Percentiles rank a stretch among this genome's conserved stretches.
phyloP scores from a whole-genome alignment of 2,888 invertebrate species.

The Xestia xanthographa region DNA sequence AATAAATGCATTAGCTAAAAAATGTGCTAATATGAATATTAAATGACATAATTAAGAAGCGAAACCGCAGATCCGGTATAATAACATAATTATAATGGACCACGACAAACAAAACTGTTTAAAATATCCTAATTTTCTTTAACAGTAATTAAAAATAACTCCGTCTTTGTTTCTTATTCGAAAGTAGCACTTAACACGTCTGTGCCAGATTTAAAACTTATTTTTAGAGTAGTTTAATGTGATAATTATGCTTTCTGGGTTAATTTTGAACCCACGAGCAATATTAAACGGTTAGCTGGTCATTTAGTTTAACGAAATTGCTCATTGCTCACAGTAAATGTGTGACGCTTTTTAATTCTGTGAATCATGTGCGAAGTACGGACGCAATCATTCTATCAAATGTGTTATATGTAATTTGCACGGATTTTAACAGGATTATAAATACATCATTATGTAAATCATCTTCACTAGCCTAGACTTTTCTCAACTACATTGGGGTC shows the following conservation, averaged over 20 bases:
- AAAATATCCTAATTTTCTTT: neutral
- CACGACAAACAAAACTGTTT: neutral
- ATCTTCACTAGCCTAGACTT: too few relatives aligned
- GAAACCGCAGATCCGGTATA: neutral
- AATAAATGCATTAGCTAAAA: neutral
- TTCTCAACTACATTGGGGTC: too few relatives aligned
- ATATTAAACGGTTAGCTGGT: conserved; percentile 57
- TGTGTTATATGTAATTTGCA: too few relatives aligned
- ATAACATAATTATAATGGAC: conserved; percentile 8
- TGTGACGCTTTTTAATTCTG: conserved; percentile 48
- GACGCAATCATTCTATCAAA: neutral
- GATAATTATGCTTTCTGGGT: conserved; percentile 47
- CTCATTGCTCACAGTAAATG: conserved; percentile 64
- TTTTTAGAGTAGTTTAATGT: conserved; percentile 37
- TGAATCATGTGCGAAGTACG: conserved; percentile 35
- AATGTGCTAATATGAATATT: neutral
- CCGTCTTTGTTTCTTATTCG: conserved; percentile 7
- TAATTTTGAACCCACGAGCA: conserved; percentile 46
- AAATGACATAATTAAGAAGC: neutral
- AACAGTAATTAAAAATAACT: conserved; percentile 25
- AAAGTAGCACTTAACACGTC: conserved; percentile 38
- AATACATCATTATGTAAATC: too few relatives aligned
- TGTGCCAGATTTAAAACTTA: conserved; percentile 17
- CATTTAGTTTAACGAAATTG: conserved; percentile 70
- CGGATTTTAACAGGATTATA: too few relatives aligned